Evolutionary conservation across 2,113 vertebrate genomes (phyloP).

Genomic region (Beaufortia kweichowensis): DNA sequence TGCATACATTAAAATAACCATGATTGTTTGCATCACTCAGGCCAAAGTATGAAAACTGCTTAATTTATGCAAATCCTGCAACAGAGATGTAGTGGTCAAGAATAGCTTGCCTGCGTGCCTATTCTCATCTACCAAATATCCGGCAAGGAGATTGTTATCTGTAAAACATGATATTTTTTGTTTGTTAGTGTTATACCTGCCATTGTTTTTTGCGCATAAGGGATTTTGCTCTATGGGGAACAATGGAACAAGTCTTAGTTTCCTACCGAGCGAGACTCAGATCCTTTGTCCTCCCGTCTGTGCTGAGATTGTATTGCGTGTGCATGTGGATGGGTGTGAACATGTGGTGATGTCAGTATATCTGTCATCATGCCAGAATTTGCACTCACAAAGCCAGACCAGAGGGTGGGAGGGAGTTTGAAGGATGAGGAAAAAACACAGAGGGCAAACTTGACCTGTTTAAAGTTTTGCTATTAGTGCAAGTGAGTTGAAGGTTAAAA

Average conservation of each 20-base stretch:
- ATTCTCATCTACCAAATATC: slow-evolving; percentile 27
- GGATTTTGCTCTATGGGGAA: slow-evolving; percentile 68
- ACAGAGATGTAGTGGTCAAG: neutral
- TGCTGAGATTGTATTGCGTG: slow-evolving; percentile 48
- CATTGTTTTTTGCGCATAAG: slow-evolving; percentile 67
- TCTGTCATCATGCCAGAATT: slow-evolving; percentile 45
- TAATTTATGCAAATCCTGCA: slow-evolving; percentile 12
- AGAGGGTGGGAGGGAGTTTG: slow-evolving; percentile 44
- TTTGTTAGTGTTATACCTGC: slow-evolving; percentile 61
- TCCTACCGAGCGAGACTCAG: slow-evolving; percentile 59
- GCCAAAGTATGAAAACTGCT: neutral
- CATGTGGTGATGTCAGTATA: slow-evolving; percentile 66
- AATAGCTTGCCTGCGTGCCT: slow-evolving; percentile 32
- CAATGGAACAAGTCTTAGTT: slow-evolving; percentile 66
- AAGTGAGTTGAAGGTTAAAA: neutral
- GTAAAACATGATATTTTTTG: slow-evolving; percentile 26
- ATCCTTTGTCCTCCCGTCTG: slow-evolving; percentile 40
- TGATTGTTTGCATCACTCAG: neutral
- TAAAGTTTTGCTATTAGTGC: neutral
- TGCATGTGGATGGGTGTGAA: slow-evolving; percentile 46
- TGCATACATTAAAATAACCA: neutral
- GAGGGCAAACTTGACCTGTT: neutral
- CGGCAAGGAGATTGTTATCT: slow-evolving; percentile 13
- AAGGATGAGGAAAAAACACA: neutral
- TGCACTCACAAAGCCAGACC: slow-evolving; percentile 28